These are phyloP conservation scores for Caenorhabditis japonica DNA, from an alignment of 2,888 invertebrate genomes.

Conservation along the genomic window DNA sequence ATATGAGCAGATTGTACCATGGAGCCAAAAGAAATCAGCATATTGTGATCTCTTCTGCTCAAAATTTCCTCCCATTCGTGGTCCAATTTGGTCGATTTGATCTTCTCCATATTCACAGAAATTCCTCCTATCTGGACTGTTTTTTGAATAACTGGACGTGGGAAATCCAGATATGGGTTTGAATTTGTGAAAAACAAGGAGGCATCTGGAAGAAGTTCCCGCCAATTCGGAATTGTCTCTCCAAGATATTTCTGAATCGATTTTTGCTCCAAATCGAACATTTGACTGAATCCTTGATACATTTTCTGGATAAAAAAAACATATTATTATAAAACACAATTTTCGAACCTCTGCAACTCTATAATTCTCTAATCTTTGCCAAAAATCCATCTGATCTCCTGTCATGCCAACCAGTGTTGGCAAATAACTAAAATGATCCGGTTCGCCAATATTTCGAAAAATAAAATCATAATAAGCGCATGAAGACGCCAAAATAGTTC, in stretches of 20 bases:
- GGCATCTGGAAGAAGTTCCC: constrained; percentile 39
- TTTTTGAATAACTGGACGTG: constrained; percentile 44
- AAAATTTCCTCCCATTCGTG: constrained; percentile 21
- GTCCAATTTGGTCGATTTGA: constrained; percentile 6
- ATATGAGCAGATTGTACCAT: constrained; percentile 25
- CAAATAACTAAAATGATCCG: constrained; percentile 21
- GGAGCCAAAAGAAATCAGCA: constrained; percentile 46
- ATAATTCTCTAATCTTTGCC: constrained; percentile 28
- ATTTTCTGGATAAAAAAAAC: constrained; percentile 10
- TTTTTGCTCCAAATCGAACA: constrained; percentile 20
- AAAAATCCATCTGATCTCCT: constrained; percentile 35
- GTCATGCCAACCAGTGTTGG: constrained; percentile 12
- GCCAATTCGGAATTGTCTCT: constrained; percentile 2
- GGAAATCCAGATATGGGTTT: constrained; percentile 56
- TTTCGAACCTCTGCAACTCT: constrained; percentile 8
- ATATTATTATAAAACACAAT: too few species aligned
- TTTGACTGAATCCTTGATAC: not conserved
- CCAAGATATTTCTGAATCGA: constrained; percentile 5
- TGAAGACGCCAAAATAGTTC: constrained; percentile 34
- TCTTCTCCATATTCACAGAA: constrained; percentile 33
- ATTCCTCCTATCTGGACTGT: constrained; percentile 57
- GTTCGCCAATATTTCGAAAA: constrained; percentile 24
- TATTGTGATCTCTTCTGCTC: constrained; percentile 1
- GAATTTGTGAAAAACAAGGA: constrained; percentile 51
- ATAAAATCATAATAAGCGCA: constrained; percentile 22